Evolutionary conservation across 2,888 invertebrate species (phyloP).

Genomic region (Lordiphosa andalusiaca): DNA sequence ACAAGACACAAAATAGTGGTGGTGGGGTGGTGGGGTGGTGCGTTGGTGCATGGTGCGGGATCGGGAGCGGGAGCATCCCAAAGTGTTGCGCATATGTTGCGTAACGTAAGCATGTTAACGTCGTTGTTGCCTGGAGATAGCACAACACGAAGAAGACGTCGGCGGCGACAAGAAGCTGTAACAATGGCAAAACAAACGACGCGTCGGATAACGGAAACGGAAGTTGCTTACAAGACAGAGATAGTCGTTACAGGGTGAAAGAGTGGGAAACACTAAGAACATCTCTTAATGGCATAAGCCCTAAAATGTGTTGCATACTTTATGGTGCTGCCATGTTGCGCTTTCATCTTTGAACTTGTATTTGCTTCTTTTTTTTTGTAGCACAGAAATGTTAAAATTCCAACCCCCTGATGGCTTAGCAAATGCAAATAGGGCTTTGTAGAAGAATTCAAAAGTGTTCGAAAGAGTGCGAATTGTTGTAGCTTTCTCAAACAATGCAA

Average conservation of each 20-base stretch:
- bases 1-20: slow-evolving; percentile 33
- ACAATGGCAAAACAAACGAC: slow-evolving; percentile 44
- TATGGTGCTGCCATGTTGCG: slow-evolving; percentile 15
- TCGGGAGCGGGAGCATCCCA: slow-evolving; percentile 10
- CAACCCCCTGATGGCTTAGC: slow-evolving; percentile 11
- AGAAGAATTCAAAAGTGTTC: slow-evolving; percentile 2
- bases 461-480: no score
- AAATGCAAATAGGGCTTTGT: slow-evolving; percentile 33
- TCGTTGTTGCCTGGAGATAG: slow-evolving; percentile 12
- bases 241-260: slow-evolving; percentile 1
- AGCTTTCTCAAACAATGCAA: no score
- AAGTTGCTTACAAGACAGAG: slow-evolving; percentile 62
- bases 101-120: slow-evolving; percentile 46
- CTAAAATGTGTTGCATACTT: slow-evolving; percentile 47
- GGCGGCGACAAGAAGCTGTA: slow-evolving; percentile 10
- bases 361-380: neutral
- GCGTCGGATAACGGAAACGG: slow-evolving; percentile 67
- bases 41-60: slow-evolving; percentile 4
- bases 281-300: slow-evolving; percentile 46
- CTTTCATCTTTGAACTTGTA: slow-evolving; percentile 23
- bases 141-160: slow-evolving; percentile 19
- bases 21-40: slow-evolving; percentile 2
- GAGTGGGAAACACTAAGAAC: slow-evolving; percentile 2
- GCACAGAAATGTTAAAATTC: neutral
- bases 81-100: slow-evolving; percentile 63